Base-by-base conservation (phyloP, 2,888 invertebrate species). In the Oasisia sp. region DNA sequence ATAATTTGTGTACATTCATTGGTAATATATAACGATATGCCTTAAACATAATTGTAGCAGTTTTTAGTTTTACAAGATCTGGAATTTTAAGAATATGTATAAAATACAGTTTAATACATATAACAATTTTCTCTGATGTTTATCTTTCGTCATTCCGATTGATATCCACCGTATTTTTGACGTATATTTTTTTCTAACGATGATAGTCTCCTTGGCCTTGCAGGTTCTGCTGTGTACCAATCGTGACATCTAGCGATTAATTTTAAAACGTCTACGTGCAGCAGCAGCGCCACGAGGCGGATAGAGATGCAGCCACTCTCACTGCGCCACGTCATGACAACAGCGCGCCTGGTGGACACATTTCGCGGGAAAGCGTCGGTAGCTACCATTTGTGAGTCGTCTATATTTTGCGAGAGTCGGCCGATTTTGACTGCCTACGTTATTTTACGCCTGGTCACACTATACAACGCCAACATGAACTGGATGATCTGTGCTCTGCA, bases 311-410 rank as follows among this genome's bases (percentile, higher is more conserved):
- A 74, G 74, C 74, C 74, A n/a, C 74, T 74, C 74, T 74, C 74
- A 27, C n/a, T 74, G 74, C 74, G 74, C 14, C 74, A 74, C 74
- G 74, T 74, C 74, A 74, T 27, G n/a, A 74, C 74, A 74, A 74
- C 74, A 74, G 74, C 74, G 74, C 74, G 5, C 74, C 74, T 74
- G 7, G 74, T 74, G 74, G 74, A 74, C 74, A 74, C 74, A 7
- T 74, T 74, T 74, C 27, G 27, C 74, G 74, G 74, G 74, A 74
- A 74, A 74, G 74, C 74, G 74, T 74, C 74, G 74, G 74, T 74
- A 74, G n/a, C 74, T 74, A 74, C 74, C 74, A 27, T 27, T 74
- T 27, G 27, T 5, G 4, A 74, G 27, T 7, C 27, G 50, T 9
- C 50, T 50, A 9, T 74, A 74, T 74, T 74, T 74, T 7, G 4